Evolutionary conservation across 1,140 invertebrate species (phyloP), one percentile per base, ranked within the genome.

Genomic region (Ceratosolen fusciceps): DNA sequence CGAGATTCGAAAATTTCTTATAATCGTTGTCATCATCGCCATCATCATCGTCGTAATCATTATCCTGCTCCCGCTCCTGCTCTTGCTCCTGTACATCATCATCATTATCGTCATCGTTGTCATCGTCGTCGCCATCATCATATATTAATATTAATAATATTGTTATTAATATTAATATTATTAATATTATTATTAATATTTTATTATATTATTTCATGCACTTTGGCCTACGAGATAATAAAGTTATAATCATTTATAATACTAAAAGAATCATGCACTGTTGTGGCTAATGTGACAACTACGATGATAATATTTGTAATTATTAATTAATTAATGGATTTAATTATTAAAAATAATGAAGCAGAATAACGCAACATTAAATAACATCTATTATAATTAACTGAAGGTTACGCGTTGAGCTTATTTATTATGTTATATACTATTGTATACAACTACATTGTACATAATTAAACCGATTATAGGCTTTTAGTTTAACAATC

Each of bases 371-470:
- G 67, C 76, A 29, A 77, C 14, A 70, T 56, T 77, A 58, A 43
- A 12, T 34, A 75, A 79, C 34, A 60, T 54, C 73, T 73, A 75
- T 76, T 81, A 74, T 24, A 43, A 84, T 72, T 83, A 82, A 81
- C 76, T 80, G 81, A 84, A 87, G 82, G 82, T 81, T 68, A 83
- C 78, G 85, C 85, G 85, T 86, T 86, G 87, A 89, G 87, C 87
- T 88, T 89, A 89, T 89, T 89, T 89, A 89, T 89, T 89, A 87
- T 80, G 77, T 86, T 85, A 85, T 80, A 75, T 56, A 80, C 58
- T 75, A 74, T 75, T 80, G 78, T 84, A 85, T 84, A 84, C 83
- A 84, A 85, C 84, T 82, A 67, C 83, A 84, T 82, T 89, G 88
- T 89, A 89, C 72, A 89, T 87, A 88, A 83, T 83, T 82, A 83